Conservation (phyloP, 2,797 vertebrate species). For the Setipinna tenuifilis region DNA sequence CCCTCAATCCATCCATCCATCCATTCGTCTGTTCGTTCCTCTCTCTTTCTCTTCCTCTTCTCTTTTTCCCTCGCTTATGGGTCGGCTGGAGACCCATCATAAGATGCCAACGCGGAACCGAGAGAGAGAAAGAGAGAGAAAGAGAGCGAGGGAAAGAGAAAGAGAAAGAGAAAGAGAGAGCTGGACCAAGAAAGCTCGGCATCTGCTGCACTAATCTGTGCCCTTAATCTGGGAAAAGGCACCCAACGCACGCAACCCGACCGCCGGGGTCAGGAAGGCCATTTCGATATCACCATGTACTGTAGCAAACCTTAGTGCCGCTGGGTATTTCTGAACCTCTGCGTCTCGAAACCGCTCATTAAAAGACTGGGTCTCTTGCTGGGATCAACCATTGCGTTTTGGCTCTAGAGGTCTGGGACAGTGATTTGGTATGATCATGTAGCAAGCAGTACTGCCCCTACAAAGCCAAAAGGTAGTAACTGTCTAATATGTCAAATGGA, state of each 20-base stretch:
- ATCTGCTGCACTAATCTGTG: constrained; percentile 1
- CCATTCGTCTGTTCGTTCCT: not conserved
- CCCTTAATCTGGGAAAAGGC: constrained; percentile 18
- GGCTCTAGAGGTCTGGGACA: too few relatives aligned
- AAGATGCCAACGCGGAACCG: not conserved
- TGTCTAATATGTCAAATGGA: too few relatives aligned
- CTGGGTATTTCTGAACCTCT: too few relatives aligned
- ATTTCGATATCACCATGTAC: not conserved
- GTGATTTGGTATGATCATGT: too few relatives aligned
- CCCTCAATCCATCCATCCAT: not conserved
- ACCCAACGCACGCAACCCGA: not conserved
- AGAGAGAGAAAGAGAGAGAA: not conserved
- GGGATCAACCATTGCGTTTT: too few relatives aligned
- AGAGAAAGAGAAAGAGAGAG: too few relatives aligned
- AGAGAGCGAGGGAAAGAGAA: too few relatives aligned
- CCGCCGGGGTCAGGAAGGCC: not conserved
- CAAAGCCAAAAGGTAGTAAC: too few relatives aligned
- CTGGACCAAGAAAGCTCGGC: constrained; percentile 1
- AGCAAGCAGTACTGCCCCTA: too few relatives aligned
- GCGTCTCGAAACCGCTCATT: too few relatives aligned
- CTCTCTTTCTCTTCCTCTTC: constrained; percentile 28
- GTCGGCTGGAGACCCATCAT: constrained; percentile 34
- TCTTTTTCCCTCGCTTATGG: constrained; percentile 35
- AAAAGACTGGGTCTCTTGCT: too few relatives aligned
- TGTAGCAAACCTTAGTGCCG: not conserved